Percentiles rank a stretch among this genome's conserved stretches.
Conservation (phyloP, 2,888 invertebrate species). For the Drosophila histrio region DNA sequence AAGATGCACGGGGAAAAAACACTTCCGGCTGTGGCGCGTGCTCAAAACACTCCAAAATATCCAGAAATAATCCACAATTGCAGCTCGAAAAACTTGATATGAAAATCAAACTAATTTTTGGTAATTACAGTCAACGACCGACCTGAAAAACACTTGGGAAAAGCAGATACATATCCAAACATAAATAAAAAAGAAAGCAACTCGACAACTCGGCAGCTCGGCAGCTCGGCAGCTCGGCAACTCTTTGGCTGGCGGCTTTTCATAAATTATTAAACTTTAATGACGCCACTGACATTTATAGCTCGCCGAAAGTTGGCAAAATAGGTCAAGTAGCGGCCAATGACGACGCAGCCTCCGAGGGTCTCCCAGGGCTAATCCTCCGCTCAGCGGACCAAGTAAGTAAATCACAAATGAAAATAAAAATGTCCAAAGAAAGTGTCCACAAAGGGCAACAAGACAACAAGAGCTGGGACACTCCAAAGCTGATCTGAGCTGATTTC, state of each 20-base stretch:
- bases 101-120: conserved; percentile 73
- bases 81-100: conserved; percentile 55
- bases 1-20: conserved; percentile 46
- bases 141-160: conserved; percentile 27
- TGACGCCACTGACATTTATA: conserved; percentile 76
- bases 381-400: conserved; percentile 63
- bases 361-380: conserved; percentile 54
- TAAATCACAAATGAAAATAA: conserved; percentile 80
- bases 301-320: conserved; percentile 72
- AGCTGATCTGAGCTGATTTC: conserved; percentile 68
- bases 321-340: conserved; percentile 74
- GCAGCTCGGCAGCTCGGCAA: conserved; percentile 4
- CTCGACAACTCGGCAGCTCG: conserved; percentile 1
- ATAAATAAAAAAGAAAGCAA: conserved; percentile 22
- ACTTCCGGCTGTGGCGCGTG: conserved; percentile 76
- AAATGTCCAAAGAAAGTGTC: conserved; percentile 75
- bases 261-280: conserved; percentile 77
- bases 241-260: conserved; percentile 42
- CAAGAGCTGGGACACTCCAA: conserved; percentile 5
- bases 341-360: conserved; percentile 55
- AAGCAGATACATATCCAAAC: conserved; percentile 15
- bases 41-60: conserved; percentile 45
- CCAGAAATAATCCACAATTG: conserved; percentile 35
- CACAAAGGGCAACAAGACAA: conserved; percentile 64
- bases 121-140: conserved; percentile 62